Conservation (phyloP, 2,888 invertebrate species). For the Mellilla xanthometata region DNA sequence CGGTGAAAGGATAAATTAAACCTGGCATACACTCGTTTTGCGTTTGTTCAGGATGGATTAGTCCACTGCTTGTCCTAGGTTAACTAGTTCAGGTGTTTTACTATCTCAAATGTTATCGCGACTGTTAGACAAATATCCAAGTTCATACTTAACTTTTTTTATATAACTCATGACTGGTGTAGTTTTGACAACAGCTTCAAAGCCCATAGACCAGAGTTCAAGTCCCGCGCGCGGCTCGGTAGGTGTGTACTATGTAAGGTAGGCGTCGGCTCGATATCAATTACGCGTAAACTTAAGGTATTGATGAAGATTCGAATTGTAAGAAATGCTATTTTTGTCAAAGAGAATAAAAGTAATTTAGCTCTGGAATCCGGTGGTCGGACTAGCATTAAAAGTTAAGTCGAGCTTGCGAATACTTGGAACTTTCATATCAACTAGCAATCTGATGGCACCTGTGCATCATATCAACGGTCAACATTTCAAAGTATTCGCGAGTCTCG, state of each 20-base stretch:
- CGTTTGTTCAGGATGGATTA: no score
- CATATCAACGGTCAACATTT: conserved; percentile 2
- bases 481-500: conserved; percentile 30
- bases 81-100: no score
- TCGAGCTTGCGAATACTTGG: conserved; percentile 15
- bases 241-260: conserved; percentile 40
- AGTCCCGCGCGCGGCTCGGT: conserved; percentile 12
- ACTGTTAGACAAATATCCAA: no score
- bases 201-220: no score
- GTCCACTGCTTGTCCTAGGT: no score
- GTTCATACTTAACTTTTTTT: no score
- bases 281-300: conserved; percentile 63
- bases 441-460: no score
- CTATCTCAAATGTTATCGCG: no score
- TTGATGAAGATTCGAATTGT: conserved; percentile 55
- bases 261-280: conserved; percentile 66
- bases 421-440: conserved; percentile 16
- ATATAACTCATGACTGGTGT: no score
- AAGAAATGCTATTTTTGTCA: conserved; percentile 80
- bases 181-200: no score
- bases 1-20: no score
- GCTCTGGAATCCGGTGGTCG: conserved; percentile 75
- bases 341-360: conserved; percentile 62
- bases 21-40: no score
- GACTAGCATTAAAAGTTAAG: conserved; percentile 39